Percentiles rank a stretch among this genome's conserved stretches.
These are phyloP conservation scores for Gasteruption jaculator DNA, from an alignment of 2,888 invertebrate genomes.

Conservation along the genomic window DNA sequence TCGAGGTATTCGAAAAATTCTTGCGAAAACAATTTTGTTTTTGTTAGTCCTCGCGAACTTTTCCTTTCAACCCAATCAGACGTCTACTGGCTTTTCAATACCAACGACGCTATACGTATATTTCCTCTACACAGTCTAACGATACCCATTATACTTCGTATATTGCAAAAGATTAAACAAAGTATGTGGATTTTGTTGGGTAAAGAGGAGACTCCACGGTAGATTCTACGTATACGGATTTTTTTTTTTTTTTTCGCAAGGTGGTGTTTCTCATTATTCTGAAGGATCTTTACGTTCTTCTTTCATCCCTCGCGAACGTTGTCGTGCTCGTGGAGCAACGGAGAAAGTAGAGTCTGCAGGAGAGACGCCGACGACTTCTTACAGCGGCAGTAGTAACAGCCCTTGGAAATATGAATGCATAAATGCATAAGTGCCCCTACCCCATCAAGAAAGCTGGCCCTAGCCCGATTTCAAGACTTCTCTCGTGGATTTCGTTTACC, in stretches of 20 bases:
- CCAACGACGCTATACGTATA: too few species aligned
- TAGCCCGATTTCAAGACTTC: conserved; percentile 23
- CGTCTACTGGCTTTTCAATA: too few species aligned
- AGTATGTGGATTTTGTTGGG: too few species aligned
- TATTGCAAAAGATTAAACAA: too few species aligned
- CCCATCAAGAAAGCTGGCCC: conserved; percentile 18
- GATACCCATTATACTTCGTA: too few species aligned
- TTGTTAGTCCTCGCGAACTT: too few species aligned
- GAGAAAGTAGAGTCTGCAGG: too few species aligned
- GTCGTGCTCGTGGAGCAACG: conserved; percentile 4
- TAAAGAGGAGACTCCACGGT: conserved; percentile 44
- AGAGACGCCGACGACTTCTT: conserved; percentile 37
- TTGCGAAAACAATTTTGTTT: too few species aligned
- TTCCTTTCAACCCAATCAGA: too few species aligned
- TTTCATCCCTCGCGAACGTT: conserved; percentile 12
- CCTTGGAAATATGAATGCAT: conserved; percentile 51
- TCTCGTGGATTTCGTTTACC: conserved; percentile 11
- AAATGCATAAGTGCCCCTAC: conserved; percentile 49
- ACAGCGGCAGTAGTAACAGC: conserved; percentile 35
- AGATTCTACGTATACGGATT: conserved; percentile 51
- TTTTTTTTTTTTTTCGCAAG: conserved; percentile 39
- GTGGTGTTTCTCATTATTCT: conserved; percentile 49
- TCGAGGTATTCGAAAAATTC: too few species aligned
- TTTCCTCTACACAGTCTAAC: too few species aligned
- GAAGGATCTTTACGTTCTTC: conserved; percentile 44